phyloP scores from a whole-genome alignment of 2,888 invertebrate genomes.

The Metopia argyrocephala region DNA sequence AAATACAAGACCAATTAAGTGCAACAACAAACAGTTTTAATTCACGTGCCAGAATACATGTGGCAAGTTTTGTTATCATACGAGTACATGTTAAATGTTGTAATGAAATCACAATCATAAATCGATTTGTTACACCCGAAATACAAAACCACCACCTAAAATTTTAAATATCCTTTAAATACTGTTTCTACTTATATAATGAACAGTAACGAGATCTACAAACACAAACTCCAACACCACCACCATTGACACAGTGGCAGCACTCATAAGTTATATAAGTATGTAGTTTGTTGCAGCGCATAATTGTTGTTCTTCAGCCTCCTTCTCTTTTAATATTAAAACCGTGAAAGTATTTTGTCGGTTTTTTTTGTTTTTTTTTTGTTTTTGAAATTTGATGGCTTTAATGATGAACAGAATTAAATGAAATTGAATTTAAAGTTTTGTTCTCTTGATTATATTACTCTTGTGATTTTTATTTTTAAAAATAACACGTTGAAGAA shows the following conservation, averaged over 20 bases:
- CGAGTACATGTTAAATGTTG: slow-evolving; percentile 44
- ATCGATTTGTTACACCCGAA: slow-evolving; percentile 72
- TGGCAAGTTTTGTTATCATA: slow-evolving; percentile 24
- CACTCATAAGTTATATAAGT: neutral
- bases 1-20: slow-evolving; percentile 43
- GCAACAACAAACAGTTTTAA: slow-evolving; percentile 18
- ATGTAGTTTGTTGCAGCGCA: neutral
- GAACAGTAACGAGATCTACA: neutral
- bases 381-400: neutral
- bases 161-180: neutral
- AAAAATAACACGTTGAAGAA: slow-evolving; percentile 48
- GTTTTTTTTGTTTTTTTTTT: neutral
- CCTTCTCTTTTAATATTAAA: slow-evolving; percentile 2
- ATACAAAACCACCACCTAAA: neutral
- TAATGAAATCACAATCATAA: slow-evolving; percentile 72
- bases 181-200: neutral
- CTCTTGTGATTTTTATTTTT: too few species aligned
- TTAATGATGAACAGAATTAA: neutral
- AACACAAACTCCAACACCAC: slow-evolving; percentile 15
- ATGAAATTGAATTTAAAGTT: neutral
- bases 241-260: neutral
- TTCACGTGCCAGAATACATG: slow-evolving; percentile 51
- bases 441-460: neutral
- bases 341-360: slow-evolving; percentile 23
- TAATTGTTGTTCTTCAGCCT: slow-evolving; percentile 17